A percentile compares a stretch with the other conserved stretches of the same genome.
phyloP scores from a whole-genome alignment of 1,140 invertebrate species.

The Drosophila mojavensis region DNA sequence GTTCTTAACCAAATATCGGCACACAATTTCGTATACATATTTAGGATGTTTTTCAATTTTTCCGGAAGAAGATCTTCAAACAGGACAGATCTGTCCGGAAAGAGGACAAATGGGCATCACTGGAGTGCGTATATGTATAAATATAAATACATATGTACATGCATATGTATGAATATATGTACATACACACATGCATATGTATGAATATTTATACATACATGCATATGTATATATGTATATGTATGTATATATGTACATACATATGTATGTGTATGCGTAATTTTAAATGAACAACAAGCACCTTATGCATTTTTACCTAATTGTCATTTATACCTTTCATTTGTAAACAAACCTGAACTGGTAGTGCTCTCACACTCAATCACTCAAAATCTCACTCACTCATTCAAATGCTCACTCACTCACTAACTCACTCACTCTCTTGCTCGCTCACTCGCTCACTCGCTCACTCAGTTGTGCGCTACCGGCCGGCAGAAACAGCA shows the following conservation, averaged over 20 bases:
- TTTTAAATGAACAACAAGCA: slow-evolving; percentile 7
- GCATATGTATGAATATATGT: neutral
- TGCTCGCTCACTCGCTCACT: slow-evolving; percentile 1
- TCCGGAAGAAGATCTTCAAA: too few species aligned
- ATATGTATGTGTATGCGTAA: neutral
- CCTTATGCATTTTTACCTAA: neutral
- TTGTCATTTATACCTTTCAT: slow-evolving; percentile 11
- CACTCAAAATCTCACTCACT: neutral
- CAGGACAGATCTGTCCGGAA: too few species aligned
- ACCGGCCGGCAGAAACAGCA: slow-evolving; percentile 18
- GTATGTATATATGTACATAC: too few species aligned
- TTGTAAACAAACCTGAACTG: slow-evolving; percentile 30
- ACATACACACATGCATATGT: neutral
- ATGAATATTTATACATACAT: neutral
- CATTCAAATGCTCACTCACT: slow-evolving; percentile 2
- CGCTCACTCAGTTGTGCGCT: neutral
- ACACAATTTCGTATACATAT: too few species aligned
- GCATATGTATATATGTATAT: too few species aligned
- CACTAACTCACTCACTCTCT: neutral
- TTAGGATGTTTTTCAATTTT: too few species aligned
- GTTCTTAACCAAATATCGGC: too few species aligned
- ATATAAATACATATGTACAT: too few species aligned
- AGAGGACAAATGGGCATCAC: too few species aligned
- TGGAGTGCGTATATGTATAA: too few species aligned
- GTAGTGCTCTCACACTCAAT: slow-evolving; percentile 24